Base-by-base conservation (phyloP, 2,888 invertebrate species). In the Torymus texanus region DNA sequence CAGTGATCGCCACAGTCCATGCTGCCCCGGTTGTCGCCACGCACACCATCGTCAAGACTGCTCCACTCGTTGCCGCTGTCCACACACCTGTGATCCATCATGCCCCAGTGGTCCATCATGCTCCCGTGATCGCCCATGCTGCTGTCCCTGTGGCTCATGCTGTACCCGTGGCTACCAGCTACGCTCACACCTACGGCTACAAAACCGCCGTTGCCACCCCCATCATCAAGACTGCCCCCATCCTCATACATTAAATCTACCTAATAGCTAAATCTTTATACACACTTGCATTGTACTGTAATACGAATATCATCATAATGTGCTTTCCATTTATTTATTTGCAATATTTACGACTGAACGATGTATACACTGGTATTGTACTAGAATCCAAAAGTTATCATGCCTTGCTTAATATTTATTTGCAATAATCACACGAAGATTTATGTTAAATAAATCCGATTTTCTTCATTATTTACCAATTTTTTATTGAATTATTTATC, bases 101-200 rank as follows among this genome's bases (percentile, higher is more conserved):
- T 2, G 81, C 82, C 12, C 89, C 83, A 1, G 80, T 82, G 11
- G 89, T 83, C 59, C 16, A 12, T 18, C 84, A 85, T 2, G 81
- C 82, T n/a, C 89, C 83, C 1, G 80, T 82, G 11, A 89, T 83
- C 12, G 16, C 11, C 21, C 80, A 90, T 50, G 91, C 91, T 62
- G 85, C 91, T 62, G 85, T 90, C 86, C 83, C 84, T 16, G 90
- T 92, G 84, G 61, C 53, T 2, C 62, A 61, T 3, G 86, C 89
- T 80, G 83, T 58, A 85, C 87, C 13, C 85, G 87, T 62, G 85
- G 93, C 93, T 14, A 58, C 70, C 84, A 93, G 93, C 83, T 94
- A 94, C 88, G 92, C 94, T 84, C 94, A 93, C 91, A 92, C 93
- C 83, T 92, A 93, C 91, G 93, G 92, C 90, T 93, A 93, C 63